Evolutionary conservation across 1,140 invertebrate genomes (phyloP), one percentile per base, ranked within the genome.

Genomic region (Diprion similis): DNA sequence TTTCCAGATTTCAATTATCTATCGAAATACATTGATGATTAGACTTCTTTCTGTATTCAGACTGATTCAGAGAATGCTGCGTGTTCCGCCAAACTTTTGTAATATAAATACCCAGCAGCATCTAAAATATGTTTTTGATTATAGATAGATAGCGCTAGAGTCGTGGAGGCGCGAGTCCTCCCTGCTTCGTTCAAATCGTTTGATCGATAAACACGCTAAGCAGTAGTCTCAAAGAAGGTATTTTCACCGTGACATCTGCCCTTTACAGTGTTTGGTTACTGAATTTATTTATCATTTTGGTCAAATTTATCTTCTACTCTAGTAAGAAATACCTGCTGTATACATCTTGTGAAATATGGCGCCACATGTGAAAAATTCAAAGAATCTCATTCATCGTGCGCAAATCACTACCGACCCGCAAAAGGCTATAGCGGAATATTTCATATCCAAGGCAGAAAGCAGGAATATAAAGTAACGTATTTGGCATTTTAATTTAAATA

Each of bases 381-480:
- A 74, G 77, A 80, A 72, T 78, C 11, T 75, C 18, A 64, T 82
- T 37, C 75, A 74, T 18, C 73, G 79, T 24, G 78, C 77, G 45
- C 46, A 77, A 24, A 71, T 83, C 18, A 72, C 75, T 10, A 64
- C 72, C 17, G 65, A 83, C 74, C 65, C 75, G 8, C 74, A 83
- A 47, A 71, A 78, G 68, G 78, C 76, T 15, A 71, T 85, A 19
- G 59, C 59, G 18, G 80, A 84, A 66, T 83, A 79, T 69, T 82
- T 81, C 59, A 15, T 78, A 10, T 82, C 78, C 15, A 85, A 84
- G 68, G 74, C 75, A 64, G 78, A 83, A 46, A 76, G 79, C 15
- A 64, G 19, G 11, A 46, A 75, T 11, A 71, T 78, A 64, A 81
- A 82, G 81, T 83, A 80, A 81, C 64, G 48, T 67, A 66, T 47